Evolutionary conservation across 2,888 invertebrate genomes (phyloP).

Genomic region (Cosmia pyralina): DNA sequence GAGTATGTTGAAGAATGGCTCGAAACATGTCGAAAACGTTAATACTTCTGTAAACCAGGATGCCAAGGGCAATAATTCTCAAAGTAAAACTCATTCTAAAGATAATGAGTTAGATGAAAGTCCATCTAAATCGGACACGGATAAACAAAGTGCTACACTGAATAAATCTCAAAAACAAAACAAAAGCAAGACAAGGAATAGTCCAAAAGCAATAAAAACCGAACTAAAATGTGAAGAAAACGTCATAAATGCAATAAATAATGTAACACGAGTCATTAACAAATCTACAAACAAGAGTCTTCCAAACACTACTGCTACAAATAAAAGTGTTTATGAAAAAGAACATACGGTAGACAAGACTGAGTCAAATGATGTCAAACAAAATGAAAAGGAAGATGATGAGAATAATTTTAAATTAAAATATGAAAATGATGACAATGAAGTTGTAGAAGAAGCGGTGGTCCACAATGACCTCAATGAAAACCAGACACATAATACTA

Average conservation of each 20-base stretch:
- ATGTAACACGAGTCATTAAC: conserved; percentile 30
- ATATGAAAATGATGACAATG: conserved; percentile 44
- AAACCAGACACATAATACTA: conserved; percentile 2
- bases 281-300: conserved; percentile 31
- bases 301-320: conserved; percentile 18
- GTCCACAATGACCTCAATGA: not conserved
- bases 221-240: conserved; percentile 15
- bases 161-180: conserved; percentile 37
- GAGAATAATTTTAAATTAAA: conserved; percentile 42
- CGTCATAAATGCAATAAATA: conserved; percentile 2
- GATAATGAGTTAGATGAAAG: conserved; percentile 19
- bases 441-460: conserved; percentile 5
- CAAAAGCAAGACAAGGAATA: conserved; percentile 25
- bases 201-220: conserved; percentile 17
- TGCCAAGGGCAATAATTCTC: conserved; percentile 28
- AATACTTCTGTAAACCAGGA: conserved; percentile 17
- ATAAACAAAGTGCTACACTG: conserved; percentile 4
- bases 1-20: conserved; percentile 52
- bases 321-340: conserved; percentile 41
- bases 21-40: conserved; percentile 38
- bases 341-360: conserved; percentile 8
- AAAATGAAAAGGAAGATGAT: conserved; percentile 21
- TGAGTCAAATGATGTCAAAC: conserved; percentile 4
- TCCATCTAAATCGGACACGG: not conserved
- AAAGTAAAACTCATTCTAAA: conserved; percentile 9